Evolutionary conservation across 2,797 vertebrate species (phyloP).

Genomic region (Sus cebifrons): DNA sequence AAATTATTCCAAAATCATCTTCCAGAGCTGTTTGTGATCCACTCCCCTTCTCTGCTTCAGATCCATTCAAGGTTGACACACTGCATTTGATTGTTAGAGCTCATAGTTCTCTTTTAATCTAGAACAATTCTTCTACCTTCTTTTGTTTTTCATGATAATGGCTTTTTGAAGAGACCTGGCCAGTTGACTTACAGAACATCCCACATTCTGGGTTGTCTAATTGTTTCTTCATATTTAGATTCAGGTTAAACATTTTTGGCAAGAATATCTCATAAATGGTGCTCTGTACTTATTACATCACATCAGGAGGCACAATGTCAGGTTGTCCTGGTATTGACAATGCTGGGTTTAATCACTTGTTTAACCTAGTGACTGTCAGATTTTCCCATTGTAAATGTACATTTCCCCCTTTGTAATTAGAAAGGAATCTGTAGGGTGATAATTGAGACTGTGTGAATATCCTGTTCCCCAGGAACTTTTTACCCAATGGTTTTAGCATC

Average conservation of each 20-base stretch:
- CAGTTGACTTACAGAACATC: slow-evolving; percentile 11
- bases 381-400: slow-evolving; percentile 69
- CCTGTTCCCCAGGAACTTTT: slow-evolving; percentile 72
- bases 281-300: slow-evolving; percentile 68
- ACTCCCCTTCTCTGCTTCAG: not conserved
- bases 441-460: slow-evolving; percentile 78
- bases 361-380: slow-evolving; percentile 52
- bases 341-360: slow-evolving; percentile 72
- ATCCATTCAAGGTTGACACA: slow-evolving; percentile 33
- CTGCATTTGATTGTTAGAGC: slow-evolving; percentile 42
- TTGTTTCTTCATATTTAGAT: slow-evolving; percentile 68
- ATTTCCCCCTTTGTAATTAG: slow-evolving; percentile 72
- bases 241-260: slow-evolving; percentile 55
- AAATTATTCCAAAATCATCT: slow-evolving; percentile 44
- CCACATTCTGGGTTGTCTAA: not conserved
- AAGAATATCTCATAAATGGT: slow-evolving; percentile 62
- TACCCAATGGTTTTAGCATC: slow-evolving; percentile 68
- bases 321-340: slow-evolving; percentile 67
- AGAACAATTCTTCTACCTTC: slow-evolving; percentile 30
- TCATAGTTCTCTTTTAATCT: slow-evolving; percentile 53
- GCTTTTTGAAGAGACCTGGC: slow-evolving; percentile 28
- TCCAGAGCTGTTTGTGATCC: slow-evolving; percentile 52
- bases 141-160: slow-evolving; percentile 41
- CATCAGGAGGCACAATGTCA: slow-evolving; percentile 73
- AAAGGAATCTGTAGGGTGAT: slow-evolving; percentile 67